Percentiles rank a stretch among this genome's conserved stretches.
Conservation (phyloP, 1,140 invertebrate species). For the Tenebrio molitor region DNA sequence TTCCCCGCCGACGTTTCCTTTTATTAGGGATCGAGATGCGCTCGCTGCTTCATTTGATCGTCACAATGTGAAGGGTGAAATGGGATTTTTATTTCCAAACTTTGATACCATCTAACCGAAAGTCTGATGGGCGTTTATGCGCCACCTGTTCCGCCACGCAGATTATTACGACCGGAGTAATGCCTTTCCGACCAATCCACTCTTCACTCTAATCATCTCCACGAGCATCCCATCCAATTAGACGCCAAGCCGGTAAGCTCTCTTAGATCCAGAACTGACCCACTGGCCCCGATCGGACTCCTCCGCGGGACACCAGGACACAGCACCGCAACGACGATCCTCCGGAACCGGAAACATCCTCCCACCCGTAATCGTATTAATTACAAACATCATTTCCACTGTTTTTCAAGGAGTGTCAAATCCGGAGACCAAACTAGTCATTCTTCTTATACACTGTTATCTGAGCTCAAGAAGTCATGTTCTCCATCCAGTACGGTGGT, state of each 20-base stretch:
- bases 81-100: slow-evolving; percentile 31
- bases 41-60: slow-evolving; percentile 38
- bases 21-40: slow-evolving; percentile 32
- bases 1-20: slow-evolving; percentile 26
- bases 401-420: too few relatives aligned
- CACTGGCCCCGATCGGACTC: slow-evolving; percentile 13
- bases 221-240: slow-evolving; percentile 25
- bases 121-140: slow-evolving; percentile 31
- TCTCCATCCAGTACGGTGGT: too few relatives aligned
- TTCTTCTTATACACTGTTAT: too few relatives aligned
- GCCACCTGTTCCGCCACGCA: slow-evolving; percentile 40
- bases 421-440: too few relatives aligned
- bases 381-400: too few relatives aligned
- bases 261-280: slow-evolving; percentile 8
- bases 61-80: slow-evolving; percentile 33
- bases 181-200: slow-evolving; percentile 36
- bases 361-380: too few relatives aligned
- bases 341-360: too few relatives aligned
- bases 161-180: slow-evolving; percentile 29
- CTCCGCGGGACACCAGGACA: too few relatives aligned
- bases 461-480: too few relatives aligned
- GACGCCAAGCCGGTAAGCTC: slow-evolving; percentile 4
- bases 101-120: slow-evolving; percentile 41
- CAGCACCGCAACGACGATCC: too few relatives aligned
- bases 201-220: slow-evolving; percentile 11